A percentile compares a stretch with the other conserved stretches of the same genome.
Conservation (phyloP, 2,888 invertebrate species). For the Leptodirus hochenwartii region DNA sequence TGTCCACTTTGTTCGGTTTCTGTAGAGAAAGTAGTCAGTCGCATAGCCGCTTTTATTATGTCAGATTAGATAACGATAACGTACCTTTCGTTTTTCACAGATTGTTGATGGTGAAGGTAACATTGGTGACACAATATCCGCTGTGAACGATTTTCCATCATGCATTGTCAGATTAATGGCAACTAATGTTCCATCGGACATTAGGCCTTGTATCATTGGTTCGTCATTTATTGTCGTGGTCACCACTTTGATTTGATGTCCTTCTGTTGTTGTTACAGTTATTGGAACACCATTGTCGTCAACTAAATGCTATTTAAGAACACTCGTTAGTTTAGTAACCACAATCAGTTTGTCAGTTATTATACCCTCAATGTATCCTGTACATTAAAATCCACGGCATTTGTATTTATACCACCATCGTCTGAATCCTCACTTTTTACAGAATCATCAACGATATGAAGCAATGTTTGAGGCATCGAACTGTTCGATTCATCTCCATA, state of each 20-base stretch:
- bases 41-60: too few species aligned
- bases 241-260: conserved; percentile 40
- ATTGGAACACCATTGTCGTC: conserved; percentile 50
- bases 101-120: neutral
- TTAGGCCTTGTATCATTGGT: conserved; percentile 27
- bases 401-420: too few species aligned
- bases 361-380: too few species aligned
- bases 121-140: too few species aligned
- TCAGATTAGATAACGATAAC: too few species aligned
- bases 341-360: conserved; percentile 1
- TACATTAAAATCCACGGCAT: too few species aligned
- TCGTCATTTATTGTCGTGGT: conserved; percentile 35
- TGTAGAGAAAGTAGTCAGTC: too few species aligned
- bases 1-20: too few species aligned
- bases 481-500: conserved; percentile 20
- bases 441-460: conserved; percentile 17
- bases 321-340: neutral
- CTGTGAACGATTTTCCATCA: conserved; percentile 15
- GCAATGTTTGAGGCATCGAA: conserved; percentile 21
- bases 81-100: conserved; percentile 1
- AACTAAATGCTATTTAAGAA: conserved; percentile 33
- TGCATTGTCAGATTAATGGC: conserved; percentile 22
- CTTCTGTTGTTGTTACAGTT: conserved; percentile 49
- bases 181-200: conserved; percentile 28
- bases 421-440: too few species aligned